Base-by-base conservation (phyloP, 2,113 vertebrate species). In the Gasterosteus aculeatus region DNA sequence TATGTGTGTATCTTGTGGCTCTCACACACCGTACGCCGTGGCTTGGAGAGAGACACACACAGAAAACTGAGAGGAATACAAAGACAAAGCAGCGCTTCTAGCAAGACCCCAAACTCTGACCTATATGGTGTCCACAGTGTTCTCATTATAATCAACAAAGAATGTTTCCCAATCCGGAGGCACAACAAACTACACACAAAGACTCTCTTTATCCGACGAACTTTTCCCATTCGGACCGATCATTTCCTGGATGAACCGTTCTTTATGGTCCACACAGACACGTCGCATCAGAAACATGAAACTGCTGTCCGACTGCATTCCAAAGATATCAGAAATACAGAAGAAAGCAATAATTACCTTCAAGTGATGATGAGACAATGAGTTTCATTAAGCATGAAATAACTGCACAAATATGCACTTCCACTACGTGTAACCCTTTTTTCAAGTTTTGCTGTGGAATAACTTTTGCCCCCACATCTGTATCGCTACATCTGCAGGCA, bases 111-210 rank as follows among this genome's bases (percentile, higher is more conserved):
- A 68, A 75, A 86, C 62, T 79, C 60, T 68, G 66, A 73, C 78
- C 3, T 12, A 80, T 58, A 57, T 69, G 11, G 33, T 54, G 39
- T 71, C 69, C 38, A 71, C 62, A 49, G 59, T 60, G 58, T 75
- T 82, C 61, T 84, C 72, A 81, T 85, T 83, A 83, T 74, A 80
- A 78, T 77, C 69, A 75, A 57, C 64, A 85, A 68, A 75, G 29
- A 51, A 74, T 61, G 47, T 7, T 7, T 82, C 60, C 75, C 69
- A 42, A 74, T 86, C 79, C 33, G 7, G 72, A 78, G 73, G 67
- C 76, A 75, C 80, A 80, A 72, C 33, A 49, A 51, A 44, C 18
- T 29, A 62, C 12, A 54, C 22, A 49, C 57, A 77, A 59, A 65
- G 79, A 53, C 10, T 29, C 5, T 29, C 7, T 75, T 60, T n/a